A percentile compares a stretch with the other conserved stretches of the same genome.
These are phyloP conservation scores for Limnothrissa miodon DNA, from an alignment of 2,113 vertebrate species.

Conservation along the genomic window DNA sequence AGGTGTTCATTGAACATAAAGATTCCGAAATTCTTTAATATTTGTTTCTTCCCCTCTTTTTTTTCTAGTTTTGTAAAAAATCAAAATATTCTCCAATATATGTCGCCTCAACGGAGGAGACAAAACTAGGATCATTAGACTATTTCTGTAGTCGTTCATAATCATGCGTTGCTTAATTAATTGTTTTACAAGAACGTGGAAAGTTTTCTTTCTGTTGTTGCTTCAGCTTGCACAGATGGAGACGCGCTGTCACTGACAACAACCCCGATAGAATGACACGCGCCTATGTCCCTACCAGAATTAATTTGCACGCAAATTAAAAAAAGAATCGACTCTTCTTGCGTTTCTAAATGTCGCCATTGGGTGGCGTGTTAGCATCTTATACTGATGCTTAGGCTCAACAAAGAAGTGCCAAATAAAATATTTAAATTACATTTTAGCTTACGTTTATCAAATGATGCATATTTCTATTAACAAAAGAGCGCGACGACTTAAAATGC, in stretches of 20 bases:
- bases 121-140: too few relatives aligned
- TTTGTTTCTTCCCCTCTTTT: too few relatives aligned
- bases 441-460: neutral
- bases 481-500: neutral
- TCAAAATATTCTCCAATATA: too few relatives aligned
- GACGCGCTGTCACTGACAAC: neutral
- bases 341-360: neutral
- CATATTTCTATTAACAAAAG: neutral
- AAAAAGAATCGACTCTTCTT: neutral
- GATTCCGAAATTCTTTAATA: too few relatives aligned
- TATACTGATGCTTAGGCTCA: neutral
- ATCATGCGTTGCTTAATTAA: neutral
- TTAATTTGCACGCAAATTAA: neutral
- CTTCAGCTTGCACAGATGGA: neutral
- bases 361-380: neutral
- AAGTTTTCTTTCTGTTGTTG: too few relatives aligned
- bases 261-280: neutral
- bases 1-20: too few relatives aligned
- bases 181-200: too few relatives aligned
- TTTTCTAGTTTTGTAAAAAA: neutral
- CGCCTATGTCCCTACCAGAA: neutral
- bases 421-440: neutral
- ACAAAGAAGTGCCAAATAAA: neutral
- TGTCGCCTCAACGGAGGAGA: too few relatives aligned
- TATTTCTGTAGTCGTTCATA: too few relatives aligned